Base-by-base conservation (phyloP, 1,140 invertebrate species). In the Megathymus violae region DNA sequence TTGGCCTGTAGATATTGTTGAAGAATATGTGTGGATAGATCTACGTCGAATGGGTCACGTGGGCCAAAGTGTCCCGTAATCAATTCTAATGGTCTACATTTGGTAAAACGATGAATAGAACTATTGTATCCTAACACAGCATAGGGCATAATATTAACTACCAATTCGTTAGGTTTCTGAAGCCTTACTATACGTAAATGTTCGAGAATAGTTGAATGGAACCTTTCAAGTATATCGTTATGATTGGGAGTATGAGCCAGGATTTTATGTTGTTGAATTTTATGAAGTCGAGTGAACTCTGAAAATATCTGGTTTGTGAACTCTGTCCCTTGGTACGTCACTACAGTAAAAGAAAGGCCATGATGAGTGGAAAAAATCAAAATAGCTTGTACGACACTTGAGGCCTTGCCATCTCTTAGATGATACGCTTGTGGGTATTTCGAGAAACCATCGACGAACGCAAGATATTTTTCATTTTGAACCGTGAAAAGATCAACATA, bases 381-480 rank as follows among this genome's bases (percentile, higher is more conserved):
- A 22, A 71, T 17, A 17, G 56, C 50, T 59, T 71, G 54, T 14
- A 71, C 27, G 13, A 71, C 19, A 43, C 61, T 71, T 31, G 61
- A 0, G 17, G 69, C 69, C 6, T 56, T 67, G 13, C 56, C 50
- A 62, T 71, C 64, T 48, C 61, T 38, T 10, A 67, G 43, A 51
- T 61, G 40, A 34, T 71, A 70, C 7, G 61, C 64, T 59, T 71
- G 64, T n/a, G 41, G 52, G 36, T 60, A 68, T 34, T 64, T 68
- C 15, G 56, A 70, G 54, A 70, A 62, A 3, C 27, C 14, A 9
- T 62, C 48, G 3, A 62, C 25, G 0, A 63, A 13, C 2, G 61
- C 47, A 2, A 63, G 38, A 40, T 46, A 60, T 40, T 65, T 65
- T 44, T 65, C 54, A 10, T 38, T 17, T 47, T 65, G 11, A 11